Percentiles rank a stretch among this genome's conserved stretches.
Evolutionary conservation across 2,797 vertebrate species (phyloP).

Genomic region (Rhynchonycteris naso): DNA sequence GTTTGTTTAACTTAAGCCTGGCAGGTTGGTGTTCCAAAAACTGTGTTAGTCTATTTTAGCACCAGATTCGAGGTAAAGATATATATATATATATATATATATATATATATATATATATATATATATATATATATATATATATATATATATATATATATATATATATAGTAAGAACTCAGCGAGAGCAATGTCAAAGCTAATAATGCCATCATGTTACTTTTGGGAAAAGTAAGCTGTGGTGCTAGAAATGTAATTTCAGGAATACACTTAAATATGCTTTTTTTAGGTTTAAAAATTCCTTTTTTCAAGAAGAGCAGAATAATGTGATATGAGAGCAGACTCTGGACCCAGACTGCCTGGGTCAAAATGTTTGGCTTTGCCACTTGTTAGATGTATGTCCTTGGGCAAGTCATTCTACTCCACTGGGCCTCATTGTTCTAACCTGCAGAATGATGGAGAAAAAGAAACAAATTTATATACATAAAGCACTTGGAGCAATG

Average conservation of each 20-base stretch:
- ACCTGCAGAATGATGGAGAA: not conserved
- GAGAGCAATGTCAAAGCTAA: not conserved
- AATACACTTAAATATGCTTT: not conserved
- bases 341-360: not conserved
- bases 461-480: not conserved
- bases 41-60: not conserved
- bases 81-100: not conserved
- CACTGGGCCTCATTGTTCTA: not conserved
- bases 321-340: not conserved
- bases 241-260: not conserved
- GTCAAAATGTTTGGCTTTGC: not conserved
- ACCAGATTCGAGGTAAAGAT: not conserved
- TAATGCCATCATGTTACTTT: not conserved
- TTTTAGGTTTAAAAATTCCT: not conserved
- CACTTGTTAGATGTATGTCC: not conserved
- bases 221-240: not conserved
- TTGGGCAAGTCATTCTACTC: not conserved
- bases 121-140: not conserved
- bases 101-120: not conserved
- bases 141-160: not conserved
- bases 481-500: not conserved
- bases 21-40: not conserved
- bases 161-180: not conserved
- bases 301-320: not conserved
- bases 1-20: slow-evolving; percentile 32